These are phyloP conservation scores for Aphidius gifuensis DNA, from an alignment of 1,140 invertebrate genomes.

Conservation along the genomic window DNA sequence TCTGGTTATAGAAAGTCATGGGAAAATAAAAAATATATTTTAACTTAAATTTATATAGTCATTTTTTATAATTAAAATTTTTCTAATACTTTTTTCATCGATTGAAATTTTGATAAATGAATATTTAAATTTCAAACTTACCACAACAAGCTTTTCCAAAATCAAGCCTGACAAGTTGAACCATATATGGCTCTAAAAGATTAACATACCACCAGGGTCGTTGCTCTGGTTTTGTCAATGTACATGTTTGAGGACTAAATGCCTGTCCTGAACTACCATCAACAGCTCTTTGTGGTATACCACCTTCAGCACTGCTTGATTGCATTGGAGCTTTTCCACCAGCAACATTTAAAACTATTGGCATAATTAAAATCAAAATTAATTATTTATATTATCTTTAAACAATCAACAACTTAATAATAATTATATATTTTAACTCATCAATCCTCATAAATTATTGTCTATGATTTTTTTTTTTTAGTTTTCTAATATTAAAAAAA, in stretches of 20 bases:
- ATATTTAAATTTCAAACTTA: conserved; percentile 56
- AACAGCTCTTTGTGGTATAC: conserved; percentile 85
- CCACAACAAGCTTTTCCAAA: conserved; percentile 91
- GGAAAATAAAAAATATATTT: conserved; percentile 6
- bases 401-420: conserved; percentile 9
- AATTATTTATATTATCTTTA: conserved; percentile 15
- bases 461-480: not conserved
- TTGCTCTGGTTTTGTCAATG: conserved; percentile 76
- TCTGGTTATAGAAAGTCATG: conserved; percentile 30
- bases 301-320: conserved; percentile 77
- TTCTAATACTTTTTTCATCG: too few species aligned
- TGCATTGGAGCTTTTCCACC: conserved; percentile 95
- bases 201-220: conserved; percentile 96
- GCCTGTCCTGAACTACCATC: conserved; percentile 84
- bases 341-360: conserved; percentile 89
- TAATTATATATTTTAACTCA: too few species aligned
- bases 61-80: conserved; percentile 1
- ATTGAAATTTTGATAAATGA: too few species aligned
- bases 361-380: conserved; percentile 16
- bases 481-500: conserved; percentile 2
- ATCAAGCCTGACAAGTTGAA: conserved; percentile 86
- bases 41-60: too few species aligned
- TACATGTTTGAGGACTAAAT: conserved; percentile 82
- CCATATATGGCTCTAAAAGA: conserved; percentile 91
- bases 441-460: too few species aligned